These are phyloP conservation scores for Gymnarchus niloticus DNA, from an alignment of 2,113 vertebrate species.

Conservation along the genomic window DNA sequence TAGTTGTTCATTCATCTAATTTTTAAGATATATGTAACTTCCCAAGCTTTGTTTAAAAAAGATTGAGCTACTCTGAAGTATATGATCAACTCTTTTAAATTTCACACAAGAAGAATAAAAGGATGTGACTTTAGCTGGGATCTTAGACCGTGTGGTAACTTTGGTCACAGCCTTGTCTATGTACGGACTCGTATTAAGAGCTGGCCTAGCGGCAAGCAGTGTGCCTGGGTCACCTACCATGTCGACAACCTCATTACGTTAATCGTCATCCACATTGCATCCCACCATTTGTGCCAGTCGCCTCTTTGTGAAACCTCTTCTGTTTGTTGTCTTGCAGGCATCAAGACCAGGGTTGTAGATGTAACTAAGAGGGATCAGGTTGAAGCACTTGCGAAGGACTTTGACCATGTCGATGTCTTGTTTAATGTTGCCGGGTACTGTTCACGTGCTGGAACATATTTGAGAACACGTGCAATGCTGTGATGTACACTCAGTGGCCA, in stretches of 20 bases:
- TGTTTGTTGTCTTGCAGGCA: slow-evolving; percentile 62
- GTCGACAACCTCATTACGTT: not conserved
- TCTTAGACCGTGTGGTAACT: no score
- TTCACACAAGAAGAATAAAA: no score
- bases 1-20: no score
- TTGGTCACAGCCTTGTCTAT: not conserved
- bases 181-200: no score
- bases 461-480: not conserved
- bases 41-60: no score
- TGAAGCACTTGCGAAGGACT: slow-evolving; percentile 77
- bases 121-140: no score
- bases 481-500: not conserved
- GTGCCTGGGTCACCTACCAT: not conserved
- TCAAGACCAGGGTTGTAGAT: slow-evolving; percentile 76
- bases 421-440: slow-evolving; percentile 89
- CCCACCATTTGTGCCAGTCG: not conserved
- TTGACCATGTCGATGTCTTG: slow-evolving; percentile 80
- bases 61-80: no score
- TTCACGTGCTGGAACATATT: not conserved
- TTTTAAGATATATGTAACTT: no score
- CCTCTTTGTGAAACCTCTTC: not conserved
- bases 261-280: slow-evolving; percentile 20
- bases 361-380: slow-evolving; percentile 88
- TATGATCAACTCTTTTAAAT: no score
- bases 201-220: no score